Evolutionary conservation across 2,888 invertebrate species (phyloP), one percentile per base, ranked within the genome.

Genomic region (Pachycephus smyrnensis): DNA sequence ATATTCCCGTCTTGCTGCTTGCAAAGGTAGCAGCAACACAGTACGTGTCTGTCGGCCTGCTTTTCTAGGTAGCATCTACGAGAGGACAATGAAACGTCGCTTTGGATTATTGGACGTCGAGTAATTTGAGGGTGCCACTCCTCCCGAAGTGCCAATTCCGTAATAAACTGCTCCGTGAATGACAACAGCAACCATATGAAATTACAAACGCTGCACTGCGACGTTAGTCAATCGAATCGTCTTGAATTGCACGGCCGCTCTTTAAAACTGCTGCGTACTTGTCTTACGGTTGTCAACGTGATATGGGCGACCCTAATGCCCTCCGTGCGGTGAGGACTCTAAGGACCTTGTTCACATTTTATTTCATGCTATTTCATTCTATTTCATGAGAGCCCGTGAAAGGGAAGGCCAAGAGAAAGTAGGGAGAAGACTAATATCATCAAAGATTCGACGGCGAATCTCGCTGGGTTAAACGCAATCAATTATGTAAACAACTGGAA

Each of bases 221-320:
- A 85, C 86, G 87, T 88, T 88, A 87, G 88, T 84, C 88, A 85
- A 88, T 89, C 86, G 86, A 82, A 82, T 88, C 87, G 87, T 84
- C 80, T 89, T 86, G 83, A 81, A 84, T 90, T 90, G 37, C 4
- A 85, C 89, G 35, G 76, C 83, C 83, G 84, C 37, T 40, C 37
- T 4, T 40, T 15, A 15, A 84, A 84, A 90, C 86, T 86, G 85
- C 84, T 80, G 87, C 85, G 86, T 84, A 86, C 86, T 88, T 87
- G 87, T 88, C 86, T 89, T 89, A 87, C 87, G 79, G 77, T 76
- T 79, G 76, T 76, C 82, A 85, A 87, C 81, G 86, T 85, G 86
- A 87, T 82, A 82, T 80, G 73, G 79, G 76, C 33, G 3, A 3
- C 3, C 33, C 33, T 33, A 3, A 33, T 3, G 33, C 33, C 33